Conservation (phyloP, 2,113 vertebrate genomes). For the Heloderma charlesbogerti region DNA sequence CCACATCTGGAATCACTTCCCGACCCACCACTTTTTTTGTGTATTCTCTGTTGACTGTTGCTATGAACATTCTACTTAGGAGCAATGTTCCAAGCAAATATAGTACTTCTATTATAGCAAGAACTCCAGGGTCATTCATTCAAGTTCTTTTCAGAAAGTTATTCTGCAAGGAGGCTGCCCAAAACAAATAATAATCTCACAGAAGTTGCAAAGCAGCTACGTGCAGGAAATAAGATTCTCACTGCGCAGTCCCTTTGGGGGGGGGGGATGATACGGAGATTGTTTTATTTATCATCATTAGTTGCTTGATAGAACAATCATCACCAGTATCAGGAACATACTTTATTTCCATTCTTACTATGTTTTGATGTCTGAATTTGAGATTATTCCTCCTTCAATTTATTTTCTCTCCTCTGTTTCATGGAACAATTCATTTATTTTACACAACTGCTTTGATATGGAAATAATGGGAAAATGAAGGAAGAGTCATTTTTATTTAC, state of each 20-base stretch:
- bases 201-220: not conserved
- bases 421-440: not conserved
- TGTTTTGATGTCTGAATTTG: not conserved
- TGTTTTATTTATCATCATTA: not conserved
- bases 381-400: not conserved
- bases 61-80: conserved; percentile 1
- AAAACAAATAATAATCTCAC: conserved; percentile 31
- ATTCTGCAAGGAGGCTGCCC: not conserved
- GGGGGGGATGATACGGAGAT: not conserved
- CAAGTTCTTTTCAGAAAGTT: conserved; percentile 30
- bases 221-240: conserved; percentile 30
- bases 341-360: not conserved
- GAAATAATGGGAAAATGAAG: not conserved
- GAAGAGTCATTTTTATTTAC: not conserved
- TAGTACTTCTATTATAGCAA: conserved; percentile 22
- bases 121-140: conserved; percentile 8
- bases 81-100: not conserved
- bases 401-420: not conserved
- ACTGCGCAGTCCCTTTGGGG: not conserved
- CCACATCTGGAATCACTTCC: conserved; percentile 44
- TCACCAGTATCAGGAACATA: not conserved
- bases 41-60: not conserved
- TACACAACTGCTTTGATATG: not conserved
- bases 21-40: conserved; percentile 30
- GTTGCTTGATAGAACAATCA: not conserved